Conservation (phyloP, 2,888 invertebrate genomes). For the Polyploca ridens region DNA sequence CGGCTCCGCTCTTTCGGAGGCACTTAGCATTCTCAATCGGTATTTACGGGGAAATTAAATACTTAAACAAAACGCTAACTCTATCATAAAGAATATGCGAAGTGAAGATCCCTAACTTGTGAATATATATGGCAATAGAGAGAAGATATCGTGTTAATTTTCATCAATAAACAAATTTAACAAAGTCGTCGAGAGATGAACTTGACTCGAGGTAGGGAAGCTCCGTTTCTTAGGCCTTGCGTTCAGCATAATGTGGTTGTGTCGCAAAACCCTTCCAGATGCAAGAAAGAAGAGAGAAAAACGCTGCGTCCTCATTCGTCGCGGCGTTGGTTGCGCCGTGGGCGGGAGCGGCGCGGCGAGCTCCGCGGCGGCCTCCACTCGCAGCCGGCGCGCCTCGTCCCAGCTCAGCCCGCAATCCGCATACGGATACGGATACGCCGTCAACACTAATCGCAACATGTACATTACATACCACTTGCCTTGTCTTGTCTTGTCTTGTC, state of each 20-base stretch:
- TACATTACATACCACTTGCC: constrained; percentile 45
- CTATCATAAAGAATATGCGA: constrained; percentile 59
- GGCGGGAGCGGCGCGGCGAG: constrained; percentile 22
- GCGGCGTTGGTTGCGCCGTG: constrained; percentile 42
- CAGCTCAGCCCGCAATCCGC: constrained; percentile 35
- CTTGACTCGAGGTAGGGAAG: constrained; percentile 80
- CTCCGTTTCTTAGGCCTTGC: constrained; percentile 69
- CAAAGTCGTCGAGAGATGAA: constrained; percentile 70
- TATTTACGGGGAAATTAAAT: constrained; percentile 84
- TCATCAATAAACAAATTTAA: constrained; percentile 37
- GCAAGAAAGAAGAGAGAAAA: constrained; percentile 73
- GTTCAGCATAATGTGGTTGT: constrained; percentile 84
- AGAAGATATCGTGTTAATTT: constrained; percentile 38
- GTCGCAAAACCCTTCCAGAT: constrained; percentile 83
- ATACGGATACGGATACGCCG: constrained; percentile 19
- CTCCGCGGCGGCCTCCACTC: constrained; percentile 22
- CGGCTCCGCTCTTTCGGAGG: constrained; percentile 78
- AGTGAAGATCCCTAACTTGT: constrained; percentile 61
- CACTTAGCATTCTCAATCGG: constrained; percentile 82
- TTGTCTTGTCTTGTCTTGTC: constrained; percentile 8
- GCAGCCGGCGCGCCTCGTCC: constrained; percentile 33
- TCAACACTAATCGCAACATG: constrained; percentile 56
- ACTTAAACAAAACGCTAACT: constrained; percentile 76
- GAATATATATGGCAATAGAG: constrained; percentile 24
- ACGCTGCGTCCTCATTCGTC: constrained; percentile 35